Percentiles rank a stretch among this genome's conserved stretches.
Evolutionary conservation across 2,888 invertebrate genomes (phyloP).

Genomic region (Chrysomela aeneicollis): DNA sequence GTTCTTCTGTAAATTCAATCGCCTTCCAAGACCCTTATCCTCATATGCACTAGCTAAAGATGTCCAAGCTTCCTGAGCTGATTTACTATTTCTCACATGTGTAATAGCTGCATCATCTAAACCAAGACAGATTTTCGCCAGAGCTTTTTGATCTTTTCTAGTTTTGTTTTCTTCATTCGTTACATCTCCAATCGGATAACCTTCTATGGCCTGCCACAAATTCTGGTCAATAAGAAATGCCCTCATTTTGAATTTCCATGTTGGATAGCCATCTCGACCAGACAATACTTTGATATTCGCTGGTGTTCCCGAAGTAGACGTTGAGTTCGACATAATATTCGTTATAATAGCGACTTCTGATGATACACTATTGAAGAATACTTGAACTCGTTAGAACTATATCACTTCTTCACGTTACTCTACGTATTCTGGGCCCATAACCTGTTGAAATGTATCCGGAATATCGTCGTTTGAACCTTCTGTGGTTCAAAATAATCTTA

Average conservation of each 20-base stretch:
- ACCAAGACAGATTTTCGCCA: background rate
- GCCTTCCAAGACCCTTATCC: constrained; percentile 1
- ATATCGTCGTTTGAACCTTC: too few relatives aligned
- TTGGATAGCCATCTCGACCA: constrained; percentile 1
- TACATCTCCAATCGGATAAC: background rate
- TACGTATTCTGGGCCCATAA: constrained; percentile 8
- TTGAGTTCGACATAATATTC: background rate
- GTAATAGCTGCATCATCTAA: background rate
- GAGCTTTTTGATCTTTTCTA: background rate
- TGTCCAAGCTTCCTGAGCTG: constrained; percentile 4
- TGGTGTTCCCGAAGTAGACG: background rate
- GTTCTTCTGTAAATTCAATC: background rate
- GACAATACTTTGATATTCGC: background rate
- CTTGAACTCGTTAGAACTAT: background rate
- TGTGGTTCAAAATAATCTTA: too few relatives aligned
- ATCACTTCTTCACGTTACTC: constrained; percentile 3
- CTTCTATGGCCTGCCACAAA: background rate
- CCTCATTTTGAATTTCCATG: constrained; percentile 1
- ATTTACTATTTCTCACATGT: constrained; percentile 9
- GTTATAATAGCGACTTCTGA: background rate
- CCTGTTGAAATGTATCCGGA: too few relatives aligned
- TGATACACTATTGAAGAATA: background rate
- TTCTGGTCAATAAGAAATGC: background rate
- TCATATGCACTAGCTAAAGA: background rate
- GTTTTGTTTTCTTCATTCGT: background rate